Evolutionary conservation across 2,113 vertebrate species (phyloP).

Genomic region (Epinephelus cyanopodus): DNA sequence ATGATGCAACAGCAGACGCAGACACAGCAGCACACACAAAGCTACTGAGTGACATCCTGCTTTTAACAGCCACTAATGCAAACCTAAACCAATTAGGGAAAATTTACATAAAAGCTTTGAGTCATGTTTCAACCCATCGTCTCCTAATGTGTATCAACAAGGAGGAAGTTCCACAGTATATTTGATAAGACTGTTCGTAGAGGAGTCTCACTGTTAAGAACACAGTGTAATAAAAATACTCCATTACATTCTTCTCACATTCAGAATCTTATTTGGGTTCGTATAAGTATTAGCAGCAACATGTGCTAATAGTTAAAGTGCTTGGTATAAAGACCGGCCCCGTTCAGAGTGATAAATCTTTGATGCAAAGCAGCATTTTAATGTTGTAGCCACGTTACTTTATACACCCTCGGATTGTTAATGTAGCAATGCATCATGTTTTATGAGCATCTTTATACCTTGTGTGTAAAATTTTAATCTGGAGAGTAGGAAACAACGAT

Average conservation of each 20-base stretch:
- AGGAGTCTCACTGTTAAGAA: too few species aligned
- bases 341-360: conserved; percentile 15
- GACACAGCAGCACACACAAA: background rate
- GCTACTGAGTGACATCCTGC: background rate
- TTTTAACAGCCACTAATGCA: conserved; percentile 4
- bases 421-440: conserved; percentile 31
- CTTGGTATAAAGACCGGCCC: background rate
- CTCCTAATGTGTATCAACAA: conserved; percentile 7
- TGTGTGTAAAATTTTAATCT: conserved; percentile 20
- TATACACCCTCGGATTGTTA: conserved; percentile 19
- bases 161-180: background rate
- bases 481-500: background rate
- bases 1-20: too few species aligned
- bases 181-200: background rate
- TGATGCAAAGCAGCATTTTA: conserved; percentile 38
- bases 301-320: background rate
- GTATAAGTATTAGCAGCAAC: background rate
- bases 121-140: background rate
- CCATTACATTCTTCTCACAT: background rate
- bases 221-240: background rate
- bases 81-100: background rate
- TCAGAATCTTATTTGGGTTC: background rate
- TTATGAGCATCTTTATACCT: conserved; percentile 34
- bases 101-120: conserved; percentile 30
- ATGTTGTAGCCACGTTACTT: conserved; percentile 32